Percentiles rank a stretch among this genome's conserved stretches.
Evolutionary conservation across 2,888 invertebrate genomes (phyloP).

Genomic region (Muschampia plurimacula): DNA sequence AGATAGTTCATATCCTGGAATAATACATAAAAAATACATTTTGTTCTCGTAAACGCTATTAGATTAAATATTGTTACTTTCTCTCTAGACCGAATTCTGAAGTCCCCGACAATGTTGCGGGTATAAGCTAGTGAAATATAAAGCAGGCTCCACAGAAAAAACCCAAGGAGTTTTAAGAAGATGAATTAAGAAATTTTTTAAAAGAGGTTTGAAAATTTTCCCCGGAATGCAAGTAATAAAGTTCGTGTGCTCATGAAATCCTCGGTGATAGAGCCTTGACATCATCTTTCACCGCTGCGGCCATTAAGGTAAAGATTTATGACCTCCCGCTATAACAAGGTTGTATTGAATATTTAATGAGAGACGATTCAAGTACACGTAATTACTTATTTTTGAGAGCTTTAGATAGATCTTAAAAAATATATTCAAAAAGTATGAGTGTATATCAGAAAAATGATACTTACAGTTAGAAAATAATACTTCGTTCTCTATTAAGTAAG

Average conservation of each 20-base stretch:
- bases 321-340: slow-evolving; percentile 28
- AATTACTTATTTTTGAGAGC: slow-evolving; percentile 1
- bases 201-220: neutral
- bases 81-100: too few species aligned
- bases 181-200: neutral
- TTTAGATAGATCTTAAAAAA: neutral
- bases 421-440: neutral
- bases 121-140: too few species aligned
- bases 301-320: slow-evolving; percentile 32
- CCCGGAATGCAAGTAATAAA: neutral
- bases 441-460: too few species aligned
- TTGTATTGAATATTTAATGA: slow-evolving; percentile 26
- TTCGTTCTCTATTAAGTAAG: too few species aligned
- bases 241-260: slow-evolving; percentile 7
- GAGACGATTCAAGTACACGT: neutral
- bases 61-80: too few species aligned
- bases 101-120: too few species aligned
- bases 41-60: too few species aligned
- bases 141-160: too few species aligned
- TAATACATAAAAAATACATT: too few species aligned
- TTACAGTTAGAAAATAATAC: too few species aligned
- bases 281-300: slow-evolving; percentile 32
- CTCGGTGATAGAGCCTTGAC: slow-evolving; percentile 27
- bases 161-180: too few species aligned
- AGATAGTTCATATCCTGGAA: too few species aligned